Evolutionary conservation across 2,888 invertebrate species (phyloP).

Genomic region (Melanotus villosus): DNA sequence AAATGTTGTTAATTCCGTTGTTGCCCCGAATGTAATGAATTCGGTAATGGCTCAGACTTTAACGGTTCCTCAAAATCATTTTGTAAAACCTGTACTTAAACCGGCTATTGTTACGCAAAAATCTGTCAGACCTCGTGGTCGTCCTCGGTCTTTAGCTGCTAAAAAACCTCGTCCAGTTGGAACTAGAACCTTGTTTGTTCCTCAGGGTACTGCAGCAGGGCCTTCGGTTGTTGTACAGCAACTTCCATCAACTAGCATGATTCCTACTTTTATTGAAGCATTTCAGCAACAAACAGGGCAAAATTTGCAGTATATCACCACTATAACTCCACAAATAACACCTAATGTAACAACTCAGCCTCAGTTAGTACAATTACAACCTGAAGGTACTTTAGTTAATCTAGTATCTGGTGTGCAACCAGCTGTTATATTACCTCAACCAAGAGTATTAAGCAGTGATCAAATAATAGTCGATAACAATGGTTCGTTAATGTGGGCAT

Average conservation of each 20-base stretch:
- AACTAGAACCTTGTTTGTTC: slow-evolving; percentile 50
- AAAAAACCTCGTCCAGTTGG: slow-evolving; percentile 50
- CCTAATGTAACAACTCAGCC: slow-evolving; percentile 56
- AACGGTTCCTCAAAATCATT: slow-evolving; percentile 60
- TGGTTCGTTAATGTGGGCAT: slow-evolving; percentile 64
- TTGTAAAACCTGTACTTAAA: slow-evolving; percentile 60
- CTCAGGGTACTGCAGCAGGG: slow-evolving; percentile 57
- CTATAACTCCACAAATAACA: slow-evolving; percentile 71
- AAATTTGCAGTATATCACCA: slow-evolving; percentile 83
- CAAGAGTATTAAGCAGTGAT: slow-evolving; percentile 61
- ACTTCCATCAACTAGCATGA: slow-evolving; percentile 67
- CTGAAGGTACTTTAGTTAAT: slow-evolving; percentile 66
- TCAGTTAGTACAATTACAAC: slow-evolving; percentile 69
- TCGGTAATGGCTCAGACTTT: slow-evolving; percentile 55
- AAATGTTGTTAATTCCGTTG: slow-evolving; percentile 53
- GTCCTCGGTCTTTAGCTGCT: slow-evolving; percentile 57
- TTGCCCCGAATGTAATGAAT: too few species aligned
- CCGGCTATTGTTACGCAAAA: slow-evolving; percentile 58
- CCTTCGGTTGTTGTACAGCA: slow-evolving; percentile 82
- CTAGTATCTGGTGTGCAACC: slow-evolving; percentile 63
- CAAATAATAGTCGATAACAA: slow-evolving; percentile 65
- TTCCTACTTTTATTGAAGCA: slow-evolving; percentile 78
- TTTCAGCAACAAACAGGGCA: slow-evolving; percentile 80
- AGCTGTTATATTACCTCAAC: slow-evolving; percentile 64
- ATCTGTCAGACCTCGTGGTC: slow-evolving; percentile 54